phyloP scores from a whole-genome alignment of 2,888 invertebrate species.

The Caenorhabditis afra region DNA sequence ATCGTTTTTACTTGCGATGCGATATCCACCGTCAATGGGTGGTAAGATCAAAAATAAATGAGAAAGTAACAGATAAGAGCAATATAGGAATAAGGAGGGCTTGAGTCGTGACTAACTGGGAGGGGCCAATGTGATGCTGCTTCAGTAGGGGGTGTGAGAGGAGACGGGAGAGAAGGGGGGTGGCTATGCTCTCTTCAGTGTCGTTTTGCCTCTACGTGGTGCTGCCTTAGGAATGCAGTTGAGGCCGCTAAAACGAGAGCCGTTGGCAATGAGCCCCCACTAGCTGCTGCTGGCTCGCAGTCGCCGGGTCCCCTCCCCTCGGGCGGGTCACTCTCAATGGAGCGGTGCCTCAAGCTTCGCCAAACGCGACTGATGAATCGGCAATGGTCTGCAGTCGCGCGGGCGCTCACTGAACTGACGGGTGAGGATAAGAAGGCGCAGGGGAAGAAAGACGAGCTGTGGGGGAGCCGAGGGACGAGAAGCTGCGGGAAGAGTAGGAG shows the following conservation, averaged over 20 bases:
- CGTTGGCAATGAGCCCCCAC: constrained; percentile 45
- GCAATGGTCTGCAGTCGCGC: constrained; percentile 6
- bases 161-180: constrained; percentile 38
- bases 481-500: constrained; percentile 12
- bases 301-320: constrained; percentile 14
- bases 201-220: constrained; percentile 60
- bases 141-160: constrained; percentile 60
- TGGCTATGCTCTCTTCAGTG: constrained; percentile 56
- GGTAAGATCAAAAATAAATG: constrained; percentile 32
- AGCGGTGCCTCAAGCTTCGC: constrained; percentile 37
- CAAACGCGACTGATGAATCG: constrained; percentile 30
- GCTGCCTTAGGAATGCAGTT: constrained; percentile 57
- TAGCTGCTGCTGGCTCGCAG: constrained; percentile 25
- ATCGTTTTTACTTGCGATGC: constrained; percentile 21
- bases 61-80: constrained; percentile 50
- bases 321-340: constrained; percentile 39
- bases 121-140: constrained; percentile 61
- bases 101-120: constrained; percentile 63
- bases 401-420: constrained; percentile 22
- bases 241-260: constrained; percentile 57
- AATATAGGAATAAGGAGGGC: constrained; percentile 53
- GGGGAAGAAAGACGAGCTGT: constrained; percentile 2
- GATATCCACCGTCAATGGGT: constrained; percentile 8
- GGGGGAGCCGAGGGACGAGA: constrained; percentile 22
- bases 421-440: constrained; percentile 24